These are phyloP conservation scores for Mnemiopsis leidyi DNA, from an alignment of 37 sponge, comb jelly and placozoan species.

Conservation along the genomic window DNA sequence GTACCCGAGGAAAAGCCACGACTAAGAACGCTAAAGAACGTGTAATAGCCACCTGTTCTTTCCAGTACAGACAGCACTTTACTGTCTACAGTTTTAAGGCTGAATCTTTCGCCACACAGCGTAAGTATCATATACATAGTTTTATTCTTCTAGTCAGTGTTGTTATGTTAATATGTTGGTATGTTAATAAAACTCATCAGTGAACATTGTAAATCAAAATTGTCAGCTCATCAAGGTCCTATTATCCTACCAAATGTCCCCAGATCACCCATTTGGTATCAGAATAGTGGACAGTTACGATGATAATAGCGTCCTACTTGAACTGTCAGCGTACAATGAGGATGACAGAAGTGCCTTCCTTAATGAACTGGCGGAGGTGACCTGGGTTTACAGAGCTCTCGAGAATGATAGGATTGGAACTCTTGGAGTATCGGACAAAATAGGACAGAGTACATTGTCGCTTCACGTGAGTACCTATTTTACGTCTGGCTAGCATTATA, in stretches of 20 bases:
- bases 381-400: slow-evolving; percentile 35
- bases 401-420: slow-evolving; percentile 30
- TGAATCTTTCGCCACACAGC: slow-evolving; percentile 18
- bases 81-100: not conserved
- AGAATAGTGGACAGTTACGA: not conserved
- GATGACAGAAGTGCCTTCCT: slow-evolving; percentile 11
- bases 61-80: not conserved
- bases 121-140: slow-evolving; percentile 11
- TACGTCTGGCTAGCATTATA: too few relatives aligned
- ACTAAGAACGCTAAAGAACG: slow-evolving; percentile 6
- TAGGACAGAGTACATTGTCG: slow-evolving; percentile 29
- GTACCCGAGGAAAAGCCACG: not conserved
- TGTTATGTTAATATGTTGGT: too few relatives aligned
- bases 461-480: slow-evolving; percentile 4
- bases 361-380: not conserved
- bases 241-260: not conserved
- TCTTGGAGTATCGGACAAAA: slow-evolving; percentile 22
- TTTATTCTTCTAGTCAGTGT: too few relatives aligned
- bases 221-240: too few relatives aligned
- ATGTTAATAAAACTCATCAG: too few relatives aligned
- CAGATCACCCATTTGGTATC: slow-evolving; percentile 19
- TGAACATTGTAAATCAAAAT: too few relatives aligned
- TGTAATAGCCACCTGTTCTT: slow-evolving; percentile 2
- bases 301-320: not conserved
- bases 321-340: not conserved